Conservation (phyloP, 1,140 invertebrate species). For the Brachionus manjavacas region DNA sequence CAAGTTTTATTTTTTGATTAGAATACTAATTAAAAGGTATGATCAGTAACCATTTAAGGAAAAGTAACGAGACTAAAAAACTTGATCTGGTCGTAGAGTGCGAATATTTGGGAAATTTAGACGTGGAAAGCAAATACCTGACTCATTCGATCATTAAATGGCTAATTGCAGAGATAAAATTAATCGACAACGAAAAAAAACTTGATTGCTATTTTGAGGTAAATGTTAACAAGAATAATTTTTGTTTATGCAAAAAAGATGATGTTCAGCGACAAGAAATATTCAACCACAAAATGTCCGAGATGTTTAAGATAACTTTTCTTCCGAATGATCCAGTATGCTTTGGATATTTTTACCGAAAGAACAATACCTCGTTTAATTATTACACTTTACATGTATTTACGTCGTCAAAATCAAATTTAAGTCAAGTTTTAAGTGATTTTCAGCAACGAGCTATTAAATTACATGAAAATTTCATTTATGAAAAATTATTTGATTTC, state of each 20-base stretch:
- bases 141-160: conserved; percentile 17
- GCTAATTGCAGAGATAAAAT: conserved; percentile 9
- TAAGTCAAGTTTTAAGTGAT: conserved; percentile 31
- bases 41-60: not conserved
- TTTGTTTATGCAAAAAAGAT: not conserved
- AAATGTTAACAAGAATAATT: conserved; percentile 6
- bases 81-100: not conserved
- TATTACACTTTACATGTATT: conserved; percentile 24
- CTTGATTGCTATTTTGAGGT: not conserved
- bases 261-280: not conserved
- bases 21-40: not conserved
- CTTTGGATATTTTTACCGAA: conserved; percentile 40
- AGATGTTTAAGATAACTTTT: not conserved
- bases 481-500: conserved; percentile 39
- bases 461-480: conserved; percentile 31
- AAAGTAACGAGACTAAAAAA: not conserved
- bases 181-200: not conserved
- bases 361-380: not conserved
- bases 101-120: conserved; percentile 33
- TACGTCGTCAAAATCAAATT: conserved; percentile 7
- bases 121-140: conserved; percentile 8
- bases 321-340: conserved; percentile 9
- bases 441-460: not conserved
- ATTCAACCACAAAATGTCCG: conserved; percentile 22
- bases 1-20: not conserved